These are phyloP conservation scores for Bugula neritina DNA, from an alignment of 2,888 invertebrate species.

Conservation along the genomic window DNA sequence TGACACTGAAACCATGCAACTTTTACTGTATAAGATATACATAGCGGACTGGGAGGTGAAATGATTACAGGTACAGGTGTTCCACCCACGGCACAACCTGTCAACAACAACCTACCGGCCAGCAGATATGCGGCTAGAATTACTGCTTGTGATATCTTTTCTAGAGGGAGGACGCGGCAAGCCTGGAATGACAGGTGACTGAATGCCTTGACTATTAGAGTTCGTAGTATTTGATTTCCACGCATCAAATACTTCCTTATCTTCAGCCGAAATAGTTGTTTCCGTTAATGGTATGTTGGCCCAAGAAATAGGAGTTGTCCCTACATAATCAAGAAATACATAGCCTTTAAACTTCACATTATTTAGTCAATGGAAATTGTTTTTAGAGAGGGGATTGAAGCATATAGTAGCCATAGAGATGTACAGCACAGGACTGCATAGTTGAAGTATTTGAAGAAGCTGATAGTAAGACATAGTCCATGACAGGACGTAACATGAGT, in stretches of 20 bases:
- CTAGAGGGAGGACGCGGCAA: constrained; percentile 26
- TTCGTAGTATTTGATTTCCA: constrained; percentile 17
- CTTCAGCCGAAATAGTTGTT: neutral
- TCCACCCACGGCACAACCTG: too few species aligned
- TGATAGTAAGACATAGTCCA: too few species aligned
- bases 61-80: too few species aligned
- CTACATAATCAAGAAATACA: neutral
- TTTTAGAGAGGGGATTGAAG: neutral
- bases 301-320: constrained; percentile 21
- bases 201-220: neutral
- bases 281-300: neutral
- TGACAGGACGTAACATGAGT: too few species aligned
- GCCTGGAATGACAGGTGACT: constrained; percentile 23
- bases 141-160: constrained; percentile 14
- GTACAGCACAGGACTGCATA: too few species aligned
- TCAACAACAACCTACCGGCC: constrained; percentile 7
- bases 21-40: too few species aligned
- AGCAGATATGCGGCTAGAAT: neutral
- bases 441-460: too few species aligned
- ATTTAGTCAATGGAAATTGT: neutral
- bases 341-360: neutral
- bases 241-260: constrained; percentile 26
- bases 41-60: too few species aligned
- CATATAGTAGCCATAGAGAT: neutral
- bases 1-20: too few species aligned